Conservation (phyloP, 2,113 vertebrate genomes). For the Pterocles burchelli region DNA sequence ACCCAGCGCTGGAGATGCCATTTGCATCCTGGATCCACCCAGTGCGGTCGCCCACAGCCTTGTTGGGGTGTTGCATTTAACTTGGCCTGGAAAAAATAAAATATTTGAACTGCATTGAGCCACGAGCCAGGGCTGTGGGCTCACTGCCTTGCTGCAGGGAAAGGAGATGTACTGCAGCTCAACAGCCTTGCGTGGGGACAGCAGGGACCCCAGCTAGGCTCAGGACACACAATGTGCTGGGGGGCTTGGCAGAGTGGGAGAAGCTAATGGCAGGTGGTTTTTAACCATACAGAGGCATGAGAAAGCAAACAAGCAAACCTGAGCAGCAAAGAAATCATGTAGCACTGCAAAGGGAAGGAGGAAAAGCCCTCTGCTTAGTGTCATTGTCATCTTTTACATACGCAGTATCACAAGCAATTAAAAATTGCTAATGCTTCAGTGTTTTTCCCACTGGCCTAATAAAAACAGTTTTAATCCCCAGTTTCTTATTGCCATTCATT, state of each 20-base stretch:
- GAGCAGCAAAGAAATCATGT: not conserved
- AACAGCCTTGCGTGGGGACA: not conserved
- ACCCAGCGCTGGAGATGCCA: not conserved
- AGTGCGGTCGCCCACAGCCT: accelerated
- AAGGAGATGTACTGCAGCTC: not conserved
- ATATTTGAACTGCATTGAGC: not conserved
- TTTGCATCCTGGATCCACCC: not conserved
- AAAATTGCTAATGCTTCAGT: not conserved
- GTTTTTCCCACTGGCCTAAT: not conserved
- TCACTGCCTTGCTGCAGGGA: not conserved
- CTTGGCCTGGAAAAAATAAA: not conserved
- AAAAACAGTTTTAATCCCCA: not conserved
- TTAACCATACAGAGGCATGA: not conserved
- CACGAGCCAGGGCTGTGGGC: accelerated
- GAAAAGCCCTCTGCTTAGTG: not conserved
- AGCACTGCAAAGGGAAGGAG: not conserved
- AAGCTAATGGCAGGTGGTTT: not conserved
- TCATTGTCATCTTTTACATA: not conserved
- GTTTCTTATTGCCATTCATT: not conserved
- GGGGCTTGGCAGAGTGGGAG: not conserved
- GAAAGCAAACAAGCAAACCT: not conserved
- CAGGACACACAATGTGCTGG: not conserved
- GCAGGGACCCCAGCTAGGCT: not conserved
- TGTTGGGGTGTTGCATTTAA: accelerated
- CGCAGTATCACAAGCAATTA: not conserved